These are phyloP conservation scores for Rotaria macrura DNA, from an alignment of 2,888 invertebrate species.

Conservation along the genomic window DNA sequence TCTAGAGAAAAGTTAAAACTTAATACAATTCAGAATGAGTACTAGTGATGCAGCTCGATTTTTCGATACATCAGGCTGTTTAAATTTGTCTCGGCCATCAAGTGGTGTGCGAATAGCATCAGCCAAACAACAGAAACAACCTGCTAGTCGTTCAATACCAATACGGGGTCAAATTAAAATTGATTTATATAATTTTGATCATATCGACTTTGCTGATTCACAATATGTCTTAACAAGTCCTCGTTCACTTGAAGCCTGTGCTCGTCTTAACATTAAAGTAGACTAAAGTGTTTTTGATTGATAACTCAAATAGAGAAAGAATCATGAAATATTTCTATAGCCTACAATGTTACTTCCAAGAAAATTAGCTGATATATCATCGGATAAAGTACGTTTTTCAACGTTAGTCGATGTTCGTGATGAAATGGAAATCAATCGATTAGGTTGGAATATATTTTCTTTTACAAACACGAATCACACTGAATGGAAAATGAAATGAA, in stretches of 20 bases:
- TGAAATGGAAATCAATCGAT: not conserved
- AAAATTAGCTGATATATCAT: not conserved
- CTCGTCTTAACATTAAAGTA: conserved; percentile 53
- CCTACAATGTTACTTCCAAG: not conserved
- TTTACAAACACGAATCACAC: not conserved
- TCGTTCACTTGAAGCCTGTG: conserved; percentile 54
- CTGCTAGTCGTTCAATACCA: not conserved
- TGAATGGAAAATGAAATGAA: not conserved
- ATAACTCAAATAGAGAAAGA: not conserved
- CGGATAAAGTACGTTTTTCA: not conserved
- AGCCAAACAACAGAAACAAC: not conserved
- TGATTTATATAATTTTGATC: conserved; percentile 54
- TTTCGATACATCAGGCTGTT: not conserved
- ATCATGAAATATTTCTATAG: not conserved
- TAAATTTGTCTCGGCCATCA: not conserved
- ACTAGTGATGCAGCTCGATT: not conserved
- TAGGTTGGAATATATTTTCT: not conserved
- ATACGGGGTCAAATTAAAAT: conserved; percentile 36
- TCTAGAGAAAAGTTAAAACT: not conserved
- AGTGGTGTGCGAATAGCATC: not conserved
- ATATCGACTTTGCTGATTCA: conserved; percentile 50
- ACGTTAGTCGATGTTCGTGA: not conserved
- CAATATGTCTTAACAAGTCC: conserved; percentile 55
- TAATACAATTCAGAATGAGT: not conserved
- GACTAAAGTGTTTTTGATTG: too few relatives aligned